Base-by-base conservation (phyloP, 2,113 vertebrate species). In the Gulo gulo region DNA sequence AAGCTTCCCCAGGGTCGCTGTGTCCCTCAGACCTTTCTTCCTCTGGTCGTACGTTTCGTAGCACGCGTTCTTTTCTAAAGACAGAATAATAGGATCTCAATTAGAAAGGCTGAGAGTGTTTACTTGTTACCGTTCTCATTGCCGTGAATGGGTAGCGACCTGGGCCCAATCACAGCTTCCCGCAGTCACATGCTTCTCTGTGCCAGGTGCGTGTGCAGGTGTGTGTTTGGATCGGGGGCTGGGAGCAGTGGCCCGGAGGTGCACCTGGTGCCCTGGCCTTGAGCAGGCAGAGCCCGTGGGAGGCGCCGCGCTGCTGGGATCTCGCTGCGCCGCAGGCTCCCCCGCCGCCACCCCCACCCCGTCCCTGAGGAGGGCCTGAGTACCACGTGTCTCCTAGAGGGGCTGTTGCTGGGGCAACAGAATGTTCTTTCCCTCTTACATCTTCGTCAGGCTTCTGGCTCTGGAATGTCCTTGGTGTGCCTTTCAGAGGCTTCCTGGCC, bases 61-160 rank as follows among this genome's bases (percentile, higher is more conserved):
- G 16, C 18, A 14, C 29, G 4, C 15, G 0, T 39, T 74, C 29
- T 67, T 86, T 79, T 29, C 31, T 6, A 47, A 93, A 50, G 73
- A 67, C 21, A 11, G 34, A 26, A 26, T 9, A 76, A 20, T 61
- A 24, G 21, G 3, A 8, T n/a, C 63, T 65, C 73, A 42, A 0
- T 14, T n/a, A 21, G 63, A 34, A 14, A 45, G 71, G 26, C 7
- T 6, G 0, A 1, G 45, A 23, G 0, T 13, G 16, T 39, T 29
- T 6, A 10, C 71, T 85, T 80, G 0, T 39, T 21, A 1, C 23
- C 4, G 2, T 21, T 26, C 18, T 0, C 0, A 0, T 21, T 31
- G 31, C 42, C n/a, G 0, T 26, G 2, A 26, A 26, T 7, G 1
- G 3, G 4, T 7, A 3, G 23, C 0, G 0, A 3, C 14, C 9